These are phyloP conservation scores for Sebastes schlegelii DNA, from an alignment of 2,113 vertebrate genomes.

Conservation along the genomic window DNA sequence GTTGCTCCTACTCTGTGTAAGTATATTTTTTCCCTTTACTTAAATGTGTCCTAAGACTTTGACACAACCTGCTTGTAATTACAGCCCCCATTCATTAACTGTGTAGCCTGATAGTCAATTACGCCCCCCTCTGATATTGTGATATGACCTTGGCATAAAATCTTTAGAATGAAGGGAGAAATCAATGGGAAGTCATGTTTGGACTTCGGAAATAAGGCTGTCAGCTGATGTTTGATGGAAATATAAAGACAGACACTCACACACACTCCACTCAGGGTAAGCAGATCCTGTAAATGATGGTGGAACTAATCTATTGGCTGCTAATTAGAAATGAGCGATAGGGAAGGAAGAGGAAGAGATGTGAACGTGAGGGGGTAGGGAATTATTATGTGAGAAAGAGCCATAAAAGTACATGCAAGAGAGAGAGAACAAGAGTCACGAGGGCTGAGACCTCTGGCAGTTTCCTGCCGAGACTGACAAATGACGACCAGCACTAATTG, in stretches of 20 bases:
- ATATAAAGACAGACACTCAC: conserved; percentile 25
- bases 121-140: conserved; percentile 34
- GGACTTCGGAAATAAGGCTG: conserved; percentile 40
- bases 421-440: conserved; percentile 23
- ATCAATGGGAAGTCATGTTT: conserved; percentile 58
- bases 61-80: conserved; percentile 32
- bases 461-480: conserved; percentile 16
- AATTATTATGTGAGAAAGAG: conserved; percentile 10
- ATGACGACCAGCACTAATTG: conserved; percentile 22
- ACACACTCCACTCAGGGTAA: conserved; percentile 2
- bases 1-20: neutral
- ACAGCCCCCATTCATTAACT: conserved; percentile 16
- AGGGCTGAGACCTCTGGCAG: conserved; percentile 1
- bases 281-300: conserved; percentile 47
- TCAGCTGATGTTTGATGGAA: conserved; percentile 48
- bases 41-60: conserved; percentile 3
- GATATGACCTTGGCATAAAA: conserved; percentile 61
- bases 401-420: conserved; percentile 17
- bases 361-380: neutral
- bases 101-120: conserved; percentile 44
- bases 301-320: conserved; percentile 49
- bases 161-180: conserved; percentile 44
- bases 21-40: neutral
- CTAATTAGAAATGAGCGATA: conserved; percentile 57
- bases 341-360: conserved; percentile 21